These are phyloP conservation scores for Strigops habroptila DNA, from an alignment of 2,113 vertebrate genomes.

Conservation along the genomic window DNA sequence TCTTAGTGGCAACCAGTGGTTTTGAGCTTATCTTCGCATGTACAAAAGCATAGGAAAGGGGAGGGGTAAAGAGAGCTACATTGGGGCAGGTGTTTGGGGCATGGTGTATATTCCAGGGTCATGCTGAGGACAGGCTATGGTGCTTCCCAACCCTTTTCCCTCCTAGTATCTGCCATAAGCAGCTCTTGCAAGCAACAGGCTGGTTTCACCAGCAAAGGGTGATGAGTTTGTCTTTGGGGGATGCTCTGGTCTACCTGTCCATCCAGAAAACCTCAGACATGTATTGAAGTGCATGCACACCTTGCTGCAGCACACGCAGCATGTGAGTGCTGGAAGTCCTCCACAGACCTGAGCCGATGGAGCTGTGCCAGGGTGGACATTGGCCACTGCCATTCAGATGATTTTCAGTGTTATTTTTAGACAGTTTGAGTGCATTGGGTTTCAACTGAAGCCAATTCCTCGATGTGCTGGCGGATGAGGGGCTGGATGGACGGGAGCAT, in stretches of 20 bases:
- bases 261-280: background rate
- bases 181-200: background rate
- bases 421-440: background rate
- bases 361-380: background rate
- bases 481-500: fast-evolving
- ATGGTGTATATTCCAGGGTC: background rate
- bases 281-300: background rate
- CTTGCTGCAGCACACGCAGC: background rate
- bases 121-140: background rate
- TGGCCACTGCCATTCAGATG: background rate
- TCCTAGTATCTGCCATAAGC: background rate
- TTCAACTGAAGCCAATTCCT: background rate
- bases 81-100: fast-evolving
- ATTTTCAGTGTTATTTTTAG: background rate
- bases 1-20: background rate
- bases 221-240: background rate
- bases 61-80: background rate
- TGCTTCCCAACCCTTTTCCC: fast-evolving
- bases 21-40: background rate
- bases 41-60: background rate
- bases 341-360: background rate
- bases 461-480: background rate
- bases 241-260: background rate
- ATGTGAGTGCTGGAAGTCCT: background rate
- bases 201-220: background rate